Base-by-base conservation (phyloP, 2,797 vertebrate species). In the Takifugu ocellatus region DNA sequence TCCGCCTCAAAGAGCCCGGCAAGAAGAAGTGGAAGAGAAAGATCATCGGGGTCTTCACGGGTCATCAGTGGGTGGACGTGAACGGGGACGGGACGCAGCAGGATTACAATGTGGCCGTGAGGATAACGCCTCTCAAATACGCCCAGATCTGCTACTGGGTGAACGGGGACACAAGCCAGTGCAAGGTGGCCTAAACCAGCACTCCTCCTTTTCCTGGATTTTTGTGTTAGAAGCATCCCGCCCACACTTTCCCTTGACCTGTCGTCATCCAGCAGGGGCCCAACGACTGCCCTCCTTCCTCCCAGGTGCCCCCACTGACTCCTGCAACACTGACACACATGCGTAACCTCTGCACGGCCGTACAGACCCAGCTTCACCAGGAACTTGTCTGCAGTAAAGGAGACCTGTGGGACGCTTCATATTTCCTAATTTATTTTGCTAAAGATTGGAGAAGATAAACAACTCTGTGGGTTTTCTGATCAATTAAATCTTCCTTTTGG, bases 111-210 rank as follows among this genome's bases (percentile, higher is more conserved):
- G 94, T 98, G 65, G 97, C 95, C 0, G 96, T 98, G 56, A 91
- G 97, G 86, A 97, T 99, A 84, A 99, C 97, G 0, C 96, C 96
- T 4, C 89, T 94, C 29, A 99, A 98, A 82, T 98, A 93, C 0
- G 95, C 96, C 48, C 97, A 99, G 87, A 96, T 99, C 83, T 98
- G 96, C 81, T 91, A 91, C 85, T 99, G 97, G 97, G 88, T 98
- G 79, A 93, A 95, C 0, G 96, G 96, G 4, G 91, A 95, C 42
- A 92, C 92, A 0, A 91, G 88, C 46, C 76, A 82, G 60, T 99
- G 97, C 61, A 75, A 85, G 4, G 88, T 75, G 14, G 92, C 92
- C 70, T 98, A 83, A 93, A 21, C 25, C 16, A 57, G 55, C 61
- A 52, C 7, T 10, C 56, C 51, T 11, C 25, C 10, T 36, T 14